These are phyloP conservation scores for Chaunax sp. DNA, from an alignment of 2,797 vertebrate genomes.

Conservation along the genomic window DNA sequence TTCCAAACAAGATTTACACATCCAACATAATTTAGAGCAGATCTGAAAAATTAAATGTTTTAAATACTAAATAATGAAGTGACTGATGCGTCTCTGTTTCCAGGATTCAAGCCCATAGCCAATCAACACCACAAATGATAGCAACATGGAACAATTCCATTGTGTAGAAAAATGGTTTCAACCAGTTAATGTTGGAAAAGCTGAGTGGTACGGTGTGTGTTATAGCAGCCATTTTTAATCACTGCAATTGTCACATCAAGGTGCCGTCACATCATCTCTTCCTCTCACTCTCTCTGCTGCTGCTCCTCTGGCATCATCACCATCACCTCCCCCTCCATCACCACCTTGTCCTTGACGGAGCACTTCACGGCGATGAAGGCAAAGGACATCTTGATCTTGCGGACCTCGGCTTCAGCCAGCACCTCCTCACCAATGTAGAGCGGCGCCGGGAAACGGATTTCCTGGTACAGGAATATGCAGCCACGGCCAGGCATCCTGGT, in stretches of 20 bases:
- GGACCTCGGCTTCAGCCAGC: conserved; percentile 86
- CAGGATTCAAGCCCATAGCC: too few species aligned
- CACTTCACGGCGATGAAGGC: conserved; percentile 89
- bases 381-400: conserved; percentile 86
- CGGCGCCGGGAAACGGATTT: conserved; percentile 92
- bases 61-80: background rate
- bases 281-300: conserved; percentile 28
- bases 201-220: too few species aligned
- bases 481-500: conserved; percentile 91
- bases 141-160: too few species aligned
- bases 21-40: background rate
- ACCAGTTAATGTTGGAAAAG: background rate
- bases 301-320: conserved; percentile 85
- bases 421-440: conserved; percentile 89
- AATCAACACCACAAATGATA: too few species aligned
- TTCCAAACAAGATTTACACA: background rate
- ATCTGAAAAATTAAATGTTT: conserved; percentile 2
- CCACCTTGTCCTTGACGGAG: conserved; percentile 87
- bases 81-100: too few species aligned
- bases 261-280: background rate
- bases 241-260: background rate
- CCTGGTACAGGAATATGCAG: conserved; percentile 90
- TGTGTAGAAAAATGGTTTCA: too few species aligned
- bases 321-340: conserved; percentile 93
- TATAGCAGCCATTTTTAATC: background rate